Evolutionary conservation across 1,140 invertebrate genomes (phyloP).

Genomic region (Drosophila mojavensis): DNA sequence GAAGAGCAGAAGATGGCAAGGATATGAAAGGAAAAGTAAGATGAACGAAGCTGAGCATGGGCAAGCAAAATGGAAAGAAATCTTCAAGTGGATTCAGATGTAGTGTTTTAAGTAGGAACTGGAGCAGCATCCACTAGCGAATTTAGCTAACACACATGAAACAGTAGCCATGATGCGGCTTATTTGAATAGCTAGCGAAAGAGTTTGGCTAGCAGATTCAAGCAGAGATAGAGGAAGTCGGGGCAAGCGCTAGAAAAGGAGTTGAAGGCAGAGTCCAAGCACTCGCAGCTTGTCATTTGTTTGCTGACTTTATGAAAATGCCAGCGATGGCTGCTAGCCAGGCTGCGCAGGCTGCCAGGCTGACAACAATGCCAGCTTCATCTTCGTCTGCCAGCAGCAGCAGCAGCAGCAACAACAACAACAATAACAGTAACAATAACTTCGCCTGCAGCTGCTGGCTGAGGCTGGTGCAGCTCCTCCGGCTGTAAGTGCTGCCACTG

Average conservation of each 20-base stretch:
- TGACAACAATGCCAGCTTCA: slow-evolving; percentile 66
- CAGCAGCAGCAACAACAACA: slow-evolving; percentile 21
- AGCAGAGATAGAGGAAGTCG: neutral
- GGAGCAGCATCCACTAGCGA: no score
- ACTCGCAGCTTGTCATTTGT: slow-evolving; percentile 71
- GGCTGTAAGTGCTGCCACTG: neutral
- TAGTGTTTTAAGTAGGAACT: no score
- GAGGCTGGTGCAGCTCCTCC: slow-evolving; percentile 5
- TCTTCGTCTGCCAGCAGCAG: slow-evolving; percentile 55
- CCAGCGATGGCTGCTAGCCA: slow-evolving; percentile 4
- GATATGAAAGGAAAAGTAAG: neutral
- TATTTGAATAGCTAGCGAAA: neutral
- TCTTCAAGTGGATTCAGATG: no score
- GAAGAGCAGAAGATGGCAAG: neutral
- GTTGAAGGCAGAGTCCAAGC: slow-evolving; percentile 34
- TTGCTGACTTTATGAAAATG: slow-evolving; percentile 71
- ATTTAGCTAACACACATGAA: neutral
- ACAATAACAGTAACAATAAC: slow-evolving; percentile 52
- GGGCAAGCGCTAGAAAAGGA: neutral
- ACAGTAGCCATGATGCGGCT: neutral
- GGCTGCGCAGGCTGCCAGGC: slow-evolving; percentile 16
- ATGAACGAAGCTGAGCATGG: neutral
- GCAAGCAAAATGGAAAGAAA: neutral
- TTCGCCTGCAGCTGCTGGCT: slow-evolving; percentile 27
- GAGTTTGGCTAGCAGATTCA: neutral